Base-by-base conservation (phyloP, 2,888 invertebrate species). In the Lacanobia wlatinum region DNA sequence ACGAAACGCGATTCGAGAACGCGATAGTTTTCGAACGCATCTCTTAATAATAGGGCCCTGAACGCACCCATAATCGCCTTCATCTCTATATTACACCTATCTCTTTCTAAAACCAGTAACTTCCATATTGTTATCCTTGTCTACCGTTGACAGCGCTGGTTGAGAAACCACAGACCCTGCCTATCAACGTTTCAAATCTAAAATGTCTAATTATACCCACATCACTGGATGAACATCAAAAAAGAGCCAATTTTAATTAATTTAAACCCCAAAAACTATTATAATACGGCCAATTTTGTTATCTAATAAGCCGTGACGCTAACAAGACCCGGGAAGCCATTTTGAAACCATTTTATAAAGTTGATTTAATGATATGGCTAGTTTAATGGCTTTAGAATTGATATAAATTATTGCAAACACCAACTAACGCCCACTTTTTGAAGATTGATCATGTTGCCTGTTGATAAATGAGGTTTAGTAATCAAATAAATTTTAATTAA, bases 141-240 rank as follows among this genome's bases (percentile, higher is more conserved):
- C 89, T 77, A 82, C 67, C 89, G 92, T 92, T 94, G 95, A 94
- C 95, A 94, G 94, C 89, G 86, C 90, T 92, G 91, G 92, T 93
- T 94, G 90, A 91, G 90, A 92, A 92, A 92, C 93, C 91, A 89
- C 91, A 88, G 87, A 80, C 87, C 89, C 88, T 89, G 84, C 89
- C 87, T 96, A 95, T 95, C 95, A 91, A 90, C 90, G 87, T 92
- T 93, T 90, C 89, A 91, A 93, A 96, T 96, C 96, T 94, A 93
- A 92, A 91, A 93, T 92, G 93, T 92, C 94, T 96, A 96, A 96
- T 96, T 96, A 95, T 95, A 96, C 96, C 96, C 95, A 95, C 95
- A 96, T 96, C 96, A 95, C 91, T 92, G 88, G 90, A 87, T 90
- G 90, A 91, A 92, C 94, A 93, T 92, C 92, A 93, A 92, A 93